Evolutionary conservation across 1,140 invertebrate genomes (phyloP), one percentile per base, ranked within the genome.

Genomic region (Aphidius gifuensis): DNA sequence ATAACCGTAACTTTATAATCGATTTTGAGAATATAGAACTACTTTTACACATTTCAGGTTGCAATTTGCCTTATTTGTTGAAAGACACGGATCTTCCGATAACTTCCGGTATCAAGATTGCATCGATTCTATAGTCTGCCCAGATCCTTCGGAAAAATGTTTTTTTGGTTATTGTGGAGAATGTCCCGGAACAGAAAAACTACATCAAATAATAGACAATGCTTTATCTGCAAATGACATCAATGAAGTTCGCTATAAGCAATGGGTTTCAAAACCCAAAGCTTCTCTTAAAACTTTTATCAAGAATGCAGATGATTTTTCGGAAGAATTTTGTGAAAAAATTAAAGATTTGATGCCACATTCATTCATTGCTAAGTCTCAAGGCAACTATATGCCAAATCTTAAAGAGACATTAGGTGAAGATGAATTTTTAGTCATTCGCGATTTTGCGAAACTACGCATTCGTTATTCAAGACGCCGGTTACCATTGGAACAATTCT

Each of bases 361-460:
- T 65, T 3, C 55, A 56, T 71, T 68, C 49, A 69, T 69, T 50
- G 58, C 69, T 5, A 68, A 70, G 58, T 9, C 60, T 43, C 67
- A 69, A 58, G 40, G 57, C 39, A 55, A 45, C 39, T 66, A 58
- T 50, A 44, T 68, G 50, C 65, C 64, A 53, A 8, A 61, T 46
- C n/a, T 9, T 2, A 68, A 66, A 58, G 49, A 64, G 50, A 60
- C 61, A 45, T 50, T 71, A 9, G 9, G 44, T 42, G 44, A 64
- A 3, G 47, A 46, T 11, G 64, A 65, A 21, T 48, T 58, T 53
- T 11, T 70, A 9, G 62, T 16, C 16, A 16, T 16, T 16, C 1
- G 16, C 16, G 16, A 16, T 16, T 16, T 16, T 16, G 16, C 16
- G 16, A 1, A 16, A 16, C 16, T 16, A 16, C 16, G 16, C 16